phyloP scores from a whole-genome alignment of 2,113 vertebrate genomes.

The Eidolon helvum region DNA sequence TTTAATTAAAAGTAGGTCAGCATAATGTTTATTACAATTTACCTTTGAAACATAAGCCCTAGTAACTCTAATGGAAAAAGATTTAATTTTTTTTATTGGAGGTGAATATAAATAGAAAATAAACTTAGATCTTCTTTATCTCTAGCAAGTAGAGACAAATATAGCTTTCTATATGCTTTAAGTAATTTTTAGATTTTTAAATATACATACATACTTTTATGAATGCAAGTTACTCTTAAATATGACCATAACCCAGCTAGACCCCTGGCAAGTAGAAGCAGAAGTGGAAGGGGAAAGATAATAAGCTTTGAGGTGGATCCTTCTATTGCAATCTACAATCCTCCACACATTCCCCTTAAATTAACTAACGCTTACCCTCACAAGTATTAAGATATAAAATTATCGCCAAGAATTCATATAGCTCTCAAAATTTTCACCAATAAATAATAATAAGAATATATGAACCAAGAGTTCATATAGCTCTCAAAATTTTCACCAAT shows the following conservation, averaged over 20 bases:
- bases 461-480: no score
- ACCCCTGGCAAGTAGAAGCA: not conserved
- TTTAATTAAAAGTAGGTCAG: constrained; percentile 45
- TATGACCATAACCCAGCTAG: not conserved
- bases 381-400: not conserved
- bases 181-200: constrained; percentile 21
- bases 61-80: constrained; percentile 14
- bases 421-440: not conserved
- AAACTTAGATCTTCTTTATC: not conserved
- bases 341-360: not conserved
- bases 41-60: constrained; percentile 7
- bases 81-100: not conserved
- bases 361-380: not conserved
- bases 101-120: constrained; percentile 5
- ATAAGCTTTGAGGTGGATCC: not conserved
- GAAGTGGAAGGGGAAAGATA: not conserved
- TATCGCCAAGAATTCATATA: not conserved
- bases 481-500: not conserved
- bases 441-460: not conserved
- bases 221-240: not conserved
- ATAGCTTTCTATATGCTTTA: not conserved
- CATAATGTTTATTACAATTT: not conserved
- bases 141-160: not conserved
- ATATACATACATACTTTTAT: not conserved
- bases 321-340: not conserved